A percentile compares a stretch with the other conserved stretches of the same genome.
Evolutionary conservation across 2,888 invertebrate species (phyloP).

Genomic region (Subacronicta megacephala): DNA sequence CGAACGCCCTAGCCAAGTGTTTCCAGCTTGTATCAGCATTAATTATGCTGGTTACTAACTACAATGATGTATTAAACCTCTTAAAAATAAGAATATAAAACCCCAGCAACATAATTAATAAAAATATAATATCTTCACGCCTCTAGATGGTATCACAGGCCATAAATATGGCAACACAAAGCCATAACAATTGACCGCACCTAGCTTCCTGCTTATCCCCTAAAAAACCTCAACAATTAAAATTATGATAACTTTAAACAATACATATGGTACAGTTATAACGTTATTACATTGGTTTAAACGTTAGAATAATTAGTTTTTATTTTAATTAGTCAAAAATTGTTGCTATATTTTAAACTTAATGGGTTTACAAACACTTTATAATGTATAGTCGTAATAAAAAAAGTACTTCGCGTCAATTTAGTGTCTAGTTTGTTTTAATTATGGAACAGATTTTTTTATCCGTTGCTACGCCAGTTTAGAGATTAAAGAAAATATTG

Average conservation of each 20-base stretch:
- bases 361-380: slow-evolving; percentile 35
- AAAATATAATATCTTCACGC: slow-evolving; percentile 38
- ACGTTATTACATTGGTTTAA: slow-evolving; percentile 23
- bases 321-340: slow-evolving; percentile 35
- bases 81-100: slow-evolving; percentile 27
- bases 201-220: slow-evolving; percentile 41
- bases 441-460: not conserved
- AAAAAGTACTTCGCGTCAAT: slow-evolving; percentile 8
- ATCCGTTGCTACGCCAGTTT: slow-evolving; percentile 2
- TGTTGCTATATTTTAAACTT: slow-evolving; percentile 15
- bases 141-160: slow-evolving; percentile 42
- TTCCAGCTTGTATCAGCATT: not conserved
- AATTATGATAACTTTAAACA: slow-evolving; percentile 37
- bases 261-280: slow-evolving; percentile 30
- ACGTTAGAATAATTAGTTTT: slow-evolving; percentile 29
- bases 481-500: not conserved
- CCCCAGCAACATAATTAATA: slow-evolving; percentile 47
- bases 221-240: slow-evolving; percentile 35
- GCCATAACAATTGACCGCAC: slow-evolving; percentile 25
- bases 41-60: not conserved
- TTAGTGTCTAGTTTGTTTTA: slow-evolving; percentile 10
- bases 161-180: slow-evolving; percentile 47
- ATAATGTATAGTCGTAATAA: slow-evolving; percentile 16
- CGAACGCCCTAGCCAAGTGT: too few relatives aligned
- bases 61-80: slow-evolving; percentile 14